Conservation (phyloP, 1,140 invertebrate genomes). For the Capitella teleta region DNA sequence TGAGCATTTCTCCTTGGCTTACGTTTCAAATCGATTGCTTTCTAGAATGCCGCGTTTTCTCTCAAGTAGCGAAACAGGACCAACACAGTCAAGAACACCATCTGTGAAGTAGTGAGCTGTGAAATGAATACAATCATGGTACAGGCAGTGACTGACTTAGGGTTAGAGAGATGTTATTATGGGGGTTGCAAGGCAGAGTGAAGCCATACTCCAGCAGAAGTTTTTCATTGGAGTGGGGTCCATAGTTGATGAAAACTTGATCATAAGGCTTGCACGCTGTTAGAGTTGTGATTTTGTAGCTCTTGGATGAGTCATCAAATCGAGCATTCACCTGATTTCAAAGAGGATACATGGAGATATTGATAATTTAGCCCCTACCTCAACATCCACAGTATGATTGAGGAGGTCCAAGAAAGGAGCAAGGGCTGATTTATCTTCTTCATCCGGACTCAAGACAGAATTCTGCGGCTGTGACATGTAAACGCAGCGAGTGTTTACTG, state of each 20-base stretch:
- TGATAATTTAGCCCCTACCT: too few relatives aligned
- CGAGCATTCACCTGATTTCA: conserved; percentile 45
- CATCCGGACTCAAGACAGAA: conserved; percentile 10
- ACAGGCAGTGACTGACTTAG: too few relatives aligned
- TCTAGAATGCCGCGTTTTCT: too few relatives aligned
- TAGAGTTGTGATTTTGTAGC: conserved; percentile 49
- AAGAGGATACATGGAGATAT: too few relatives aligned
- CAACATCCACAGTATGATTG: conserved; percentile 55
- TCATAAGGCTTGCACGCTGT: conserved; percentile 43
- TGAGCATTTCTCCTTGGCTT: too few relatives aligned
- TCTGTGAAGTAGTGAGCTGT: too few relatives aligned
- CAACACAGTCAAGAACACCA: too few relatives aligned
- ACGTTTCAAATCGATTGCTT: too few relatives aligned
- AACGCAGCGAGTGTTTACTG: conserved; percentile 65
- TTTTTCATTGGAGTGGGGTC: conserved; percentile 55
- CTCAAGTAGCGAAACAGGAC: too few relatives aligned
- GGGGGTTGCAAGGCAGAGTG: conserved; percentile 49
- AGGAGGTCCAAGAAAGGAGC: conserved; percentile 68
- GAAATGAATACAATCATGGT: too few relatives aligned
- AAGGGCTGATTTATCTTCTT: conserved; percentile 35
- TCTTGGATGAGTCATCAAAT: conserved; percentile 38
- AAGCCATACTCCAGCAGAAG: conserved; percentile 67
- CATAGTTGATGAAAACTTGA: conserved; percentile 68
- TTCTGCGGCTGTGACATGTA: conserved; percentile 29
- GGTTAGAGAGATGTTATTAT: too few relatives aligned